These are phyloP conservation scores for Danio tinwini DNA, from an alignment of 2,797 vertebrate species.

Conservation along the genomic window DNA sequence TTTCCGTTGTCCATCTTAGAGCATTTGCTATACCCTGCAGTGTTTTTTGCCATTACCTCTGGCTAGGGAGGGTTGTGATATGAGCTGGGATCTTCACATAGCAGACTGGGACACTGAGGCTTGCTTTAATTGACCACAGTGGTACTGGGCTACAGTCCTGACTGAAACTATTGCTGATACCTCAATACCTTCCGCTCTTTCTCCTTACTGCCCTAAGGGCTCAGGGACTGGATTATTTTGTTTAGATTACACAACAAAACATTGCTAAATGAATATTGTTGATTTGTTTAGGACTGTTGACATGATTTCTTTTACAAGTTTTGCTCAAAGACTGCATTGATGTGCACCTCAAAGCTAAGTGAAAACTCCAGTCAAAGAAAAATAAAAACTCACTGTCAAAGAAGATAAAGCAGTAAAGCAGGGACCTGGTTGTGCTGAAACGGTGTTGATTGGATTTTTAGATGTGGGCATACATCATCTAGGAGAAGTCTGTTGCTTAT, in stretches of 20 bases:
- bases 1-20: background rate
- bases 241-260: conserved; percentile 29
- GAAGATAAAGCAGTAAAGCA: background rate
- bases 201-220: background rate
- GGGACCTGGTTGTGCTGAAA: background rate
- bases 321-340: conserved; percentile 21
- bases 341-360: background rate
- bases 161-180: conserved; percentile 26
- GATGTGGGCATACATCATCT: background rate
- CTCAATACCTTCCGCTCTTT: conserved; percentile 11
- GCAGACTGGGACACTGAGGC: conserved; percentile 29
- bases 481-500: background rate
- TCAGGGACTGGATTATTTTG: conserved; percentile 27
- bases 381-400: background rate
- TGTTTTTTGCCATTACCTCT: conserved; percentile 15
- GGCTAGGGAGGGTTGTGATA: conserved; percentile 4
- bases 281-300: conserved; percentile 18
- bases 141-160: conserved; percentile 21
- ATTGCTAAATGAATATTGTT: conserved; percentile 8
- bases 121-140: conserved; percentile 54
- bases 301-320: background rate
- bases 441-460: background rate
- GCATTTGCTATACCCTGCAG: conserved; percentile 1
- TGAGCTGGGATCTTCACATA: conserved; percentile 18
- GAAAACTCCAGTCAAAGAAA: background rate